These are phyloP conservation scores for Sebastes paucispinis DNA, from an alignment of 2,797 vertebrate species.

Conservation along the genomic window DNA sequence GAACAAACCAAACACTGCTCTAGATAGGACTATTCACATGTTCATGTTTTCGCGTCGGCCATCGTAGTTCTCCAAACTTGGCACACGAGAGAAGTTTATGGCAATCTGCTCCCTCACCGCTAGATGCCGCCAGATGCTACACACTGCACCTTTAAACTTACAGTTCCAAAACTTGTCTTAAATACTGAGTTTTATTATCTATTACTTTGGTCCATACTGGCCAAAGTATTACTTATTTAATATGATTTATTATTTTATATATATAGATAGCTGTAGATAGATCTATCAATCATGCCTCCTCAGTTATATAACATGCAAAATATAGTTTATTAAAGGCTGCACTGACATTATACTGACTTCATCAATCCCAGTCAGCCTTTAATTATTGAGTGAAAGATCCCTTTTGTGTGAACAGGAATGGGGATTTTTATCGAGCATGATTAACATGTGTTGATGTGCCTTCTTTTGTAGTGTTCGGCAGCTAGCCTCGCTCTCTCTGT, in stretches of 20 bases:
- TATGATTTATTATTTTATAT: neutral
- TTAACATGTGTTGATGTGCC: conserved; percentile 64
- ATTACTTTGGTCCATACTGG: neutral
- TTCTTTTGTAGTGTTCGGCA: conserved; percentile 59
- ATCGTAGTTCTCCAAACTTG: too few species aligned
- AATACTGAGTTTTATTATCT: too few species aligned
- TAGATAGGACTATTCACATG: too few species aligned
- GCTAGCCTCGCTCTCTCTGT: conserved; percentile 36
- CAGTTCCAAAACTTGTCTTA: neutral
- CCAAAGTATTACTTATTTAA: neutral
- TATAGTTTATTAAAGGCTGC: conserved; percentile 57
- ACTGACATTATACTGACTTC: conserved; percentile 52
- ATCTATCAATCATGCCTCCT: conserved; percentile 30
- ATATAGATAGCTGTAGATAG: neutral
- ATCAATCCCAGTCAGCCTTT: conserved; percentile 55
- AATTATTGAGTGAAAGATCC: conserved; percentile 64
- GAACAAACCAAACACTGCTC: too few species aligned
- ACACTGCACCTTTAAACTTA: neutral
- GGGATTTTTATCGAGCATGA: conserved; percentile 45
- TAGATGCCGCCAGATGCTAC: too few species aligned
- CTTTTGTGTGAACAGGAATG: conserved; percentile 47
- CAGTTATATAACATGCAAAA: conserved; percentile 45
- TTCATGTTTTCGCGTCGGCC: too few species aligned
- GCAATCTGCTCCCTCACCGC: too few species aligned
- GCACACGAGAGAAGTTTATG: too few species aligned